Percentiles rank a stretch among this genome's conserved stretches.
phyloP scores from a whole-genome alignment of 2,113 vertebrate species.

The Xenotilapia caudafasciata region DNA sequence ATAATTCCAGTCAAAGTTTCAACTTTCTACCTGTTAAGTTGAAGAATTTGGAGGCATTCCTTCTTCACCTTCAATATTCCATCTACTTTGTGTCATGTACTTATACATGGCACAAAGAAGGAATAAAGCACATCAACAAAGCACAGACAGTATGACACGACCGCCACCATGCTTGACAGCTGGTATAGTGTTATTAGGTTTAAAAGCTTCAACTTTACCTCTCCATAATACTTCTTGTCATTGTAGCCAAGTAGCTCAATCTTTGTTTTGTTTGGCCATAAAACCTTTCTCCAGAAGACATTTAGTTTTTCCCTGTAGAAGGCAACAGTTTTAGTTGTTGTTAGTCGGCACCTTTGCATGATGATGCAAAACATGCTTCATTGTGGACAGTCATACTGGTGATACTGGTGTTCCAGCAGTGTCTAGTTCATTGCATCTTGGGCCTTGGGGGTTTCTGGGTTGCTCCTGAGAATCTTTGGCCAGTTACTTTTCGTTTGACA shows the following conservation, averaged over 20 bases:
- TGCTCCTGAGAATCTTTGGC: background rate
- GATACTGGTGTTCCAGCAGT: background rate
- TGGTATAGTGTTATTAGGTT: background rate
- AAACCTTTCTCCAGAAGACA: background rate
- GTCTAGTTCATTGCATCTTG: background rate
- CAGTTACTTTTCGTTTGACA: background rate
- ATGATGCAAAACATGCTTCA: background rate
- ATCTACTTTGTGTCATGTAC: background rate
- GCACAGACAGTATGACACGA: background rate
- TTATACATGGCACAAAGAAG: background rate
- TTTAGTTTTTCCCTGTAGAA: background rate
- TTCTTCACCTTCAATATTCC: background rate
- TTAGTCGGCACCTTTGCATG: background rate
- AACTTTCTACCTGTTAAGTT: background rate
- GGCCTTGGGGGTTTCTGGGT: background rate
- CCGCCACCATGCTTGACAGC: background rate
- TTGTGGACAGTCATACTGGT: background rate
- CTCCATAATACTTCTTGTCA: background rate
- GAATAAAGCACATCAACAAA: background rate
- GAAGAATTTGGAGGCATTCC: background rate
- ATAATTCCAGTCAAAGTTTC: background rate
- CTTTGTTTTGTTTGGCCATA: background rate
- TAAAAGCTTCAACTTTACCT: background rate
- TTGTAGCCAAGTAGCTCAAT: background rate
- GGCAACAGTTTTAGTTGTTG: background rate